These are phyloP conservation scores for Thera britannica DNA, from an alignment of 2,888 invertebrate genomes.

Conservation along the genomic window DNA sequence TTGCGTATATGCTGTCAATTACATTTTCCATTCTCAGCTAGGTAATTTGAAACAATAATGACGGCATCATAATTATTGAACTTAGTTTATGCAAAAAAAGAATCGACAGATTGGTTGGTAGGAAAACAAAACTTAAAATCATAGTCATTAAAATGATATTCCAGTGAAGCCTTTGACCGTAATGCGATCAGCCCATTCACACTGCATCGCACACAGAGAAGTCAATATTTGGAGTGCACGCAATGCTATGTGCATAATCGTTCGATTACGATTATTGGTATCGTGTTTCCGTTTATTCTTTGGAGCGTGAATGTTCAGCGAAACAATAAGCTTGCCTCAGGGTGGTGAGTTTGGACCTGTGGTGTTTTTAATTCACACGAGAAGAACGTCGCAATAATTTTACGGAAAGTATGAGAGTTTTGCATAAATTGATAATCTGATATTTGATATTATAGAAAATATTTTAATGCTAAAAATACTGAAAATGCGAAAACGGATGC, in stretches of 20 bases:
- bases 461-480: no score
- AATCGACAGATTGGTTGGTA: no score
- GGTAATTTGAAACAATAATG: neutral
- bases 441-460: no score
- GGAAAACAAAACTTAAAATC: neutral
- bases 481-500: no score
- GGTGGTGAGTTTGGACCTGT: slow-evolving; percentile 39
- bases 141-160: slow-evolving; percentile 9
- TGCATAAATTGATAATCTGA: no score
- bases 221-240: slow-evolving; percentile 41
- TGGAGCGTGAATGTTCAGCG: slow-evolving; percentile 47
- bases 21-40: neutral
- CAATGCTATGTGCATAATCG: slow-evolving; percentile 41
- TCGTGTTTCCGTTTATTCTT: slow-evolving; percentile 46
- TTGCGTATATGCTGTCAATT: neutral
- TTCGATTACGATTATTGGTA: slow-evolving; percentile 45
- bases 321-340: slow-evolving; percentile 41
- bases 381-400: neutral
- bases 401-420: neutral
- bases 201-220: slow-evolving; percentile 24
- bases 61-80: no score
- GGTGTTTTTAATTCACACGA: slow-evolving; percentile 33
- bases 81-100: no score
- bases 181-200: slow-evolving; percentile 11
- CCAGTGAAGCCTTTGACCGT: slow-evolving; percentile 15